These are phyloP conservation scores for Serinus canaria DNA, from an alignment of 2,113 vertebrate genomes.

Conservation along the genomic window DNA sequence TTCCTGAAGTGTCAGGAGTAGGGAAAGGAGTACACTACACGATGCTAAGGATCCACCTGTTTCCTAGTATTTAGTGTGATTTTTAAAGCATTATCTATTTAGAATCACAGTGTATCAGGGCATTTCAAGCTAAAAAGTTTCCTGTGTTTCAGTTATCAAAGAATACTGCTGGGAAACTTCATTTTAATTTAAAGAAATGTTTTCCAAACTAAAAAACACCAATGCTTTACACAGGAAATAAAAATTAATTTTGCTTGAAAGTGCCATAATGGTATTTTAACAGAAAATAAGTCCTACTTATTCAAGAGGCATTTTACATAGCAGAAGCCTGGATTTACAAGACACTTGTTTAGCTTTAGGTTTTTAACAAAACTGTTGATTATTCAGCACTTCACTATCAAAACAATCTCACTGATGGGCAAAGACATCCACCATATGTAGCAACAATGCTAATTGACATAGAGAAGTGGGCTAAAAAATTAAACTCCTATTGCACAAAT, in stretches of 20 bases:
- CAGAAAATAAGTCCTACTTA: not conserved
- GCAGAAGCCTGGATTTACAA: not conserved
- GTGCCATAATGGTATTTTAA: not conserved
- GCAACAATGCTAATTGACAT: not conserved
- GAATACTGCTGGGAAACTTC: not conserved
- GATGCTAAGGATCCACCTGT: not conserved
- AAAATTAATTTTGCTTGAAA: not conserved
- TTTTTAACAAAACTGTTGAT: not conserved
- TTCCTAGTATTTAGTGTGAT: not conserved
- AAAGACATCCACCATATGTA: not conserved
- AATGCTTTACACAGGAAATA: not conserved
- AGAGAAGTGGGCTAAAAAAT: not conserved
- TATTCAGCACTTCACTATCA: not conserved
- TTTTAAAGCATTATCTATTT: not conserved
- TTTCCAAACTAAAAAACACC: not conserved
- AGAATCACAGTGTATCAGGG: not conserved
- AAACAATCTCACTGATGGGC: not conserved
- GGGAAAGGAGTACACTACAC: not conserved
- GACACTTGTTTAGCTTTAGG: not conserved
- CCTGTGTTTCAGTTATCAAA: not conserved
- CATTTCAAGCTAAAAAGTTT: not conserved
- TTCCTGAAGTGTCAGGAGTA: not conserved
- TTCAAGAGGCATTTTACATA: not conserved
- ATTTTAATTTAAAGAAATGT: not conserved
- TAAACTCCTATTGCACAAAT: not conserved